Evolutionary conservation across 1,140 invertebrate species (phyloP), one percentile per base, ranked within the genome.

Genomic region (Drosophila takahashii): DNA sequence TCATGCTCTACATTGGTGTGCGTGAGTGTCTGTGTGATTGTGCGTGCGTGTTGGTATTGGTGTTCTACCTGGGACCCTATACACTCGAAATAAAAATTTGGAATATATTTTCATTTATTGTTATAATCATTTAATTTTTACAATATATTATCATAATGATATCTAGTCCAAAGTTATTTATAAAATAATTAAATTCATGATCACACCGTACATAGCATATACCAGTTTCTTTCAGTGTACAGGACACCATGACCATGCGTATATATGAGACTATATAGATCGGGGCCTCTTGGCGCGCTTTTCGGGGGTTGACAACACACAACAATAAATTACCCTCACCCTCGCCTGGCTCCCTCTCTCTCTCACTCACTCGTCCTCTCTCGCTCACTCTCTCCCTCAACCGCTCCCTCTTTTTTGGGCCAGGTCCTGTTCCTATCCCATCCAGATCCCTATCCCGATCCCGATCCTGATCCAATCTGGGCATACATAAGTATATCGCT

Each of bases 301-400:
- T 69, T 71, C 67, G 42, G 65, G 64, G 67, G 64, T 71, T 57
- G 65, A 47, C 65, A 39, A 48, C 22, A 22, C 22, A 11, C 51
- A 71, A 71, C 51, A 39, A 70, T 71, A 70, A 71, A 71, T 71
- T 48, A 57, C 50, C 50, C 65, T 75, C 61, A 47, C 52, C 59
- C 70, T 75, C 52, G 16, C 52, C 34, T 26, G 26, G 26, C 52
- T 29, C 22, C 0, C 57, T 18, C 15, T 18, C 59, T 27, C 10
- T 26, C 11, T 62, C 29, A 48, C 54, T 15, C 26, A 22, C 22
- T 22, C 44, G 53, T 7, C 48, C 22, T 11, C 22, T 47, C 44
- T 27, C 44, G 22, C 47, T 16, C 9, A 15, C 47, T 32, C 36
- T 54, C 56, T 22, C 32, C 15, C 44, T 36, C 16, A 16, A 18